Base-by-base conservation (phyloP, 2,113 vertebrate genomes). In the Beaufortia kweichowensis region DNA sequence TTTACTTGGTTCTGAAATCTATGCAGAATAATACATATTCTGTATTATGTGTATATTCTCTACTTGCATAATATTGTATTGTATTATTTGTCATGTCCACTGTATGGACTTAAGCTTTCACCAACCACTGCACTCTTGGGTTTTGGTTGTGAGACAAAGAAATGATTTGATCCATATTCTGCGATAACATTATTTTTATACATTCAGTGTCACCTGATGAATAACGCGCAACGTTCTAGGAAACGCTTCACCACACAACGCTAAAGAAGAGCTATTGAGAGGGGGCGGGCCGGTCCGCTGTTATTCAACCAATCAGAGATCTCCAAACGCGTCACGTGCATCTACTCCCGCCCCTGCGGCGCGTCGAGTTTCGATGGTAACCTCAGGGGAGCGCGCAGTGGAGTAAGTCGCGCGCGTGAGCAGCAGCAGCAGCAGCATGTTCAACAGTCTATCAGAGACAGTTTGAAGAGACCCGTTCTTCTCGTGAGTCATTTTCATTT, bases 401-500 rank as follows among this genome's bases (percentile, higher is more conserved):
- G 8, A 21, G 17, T 60, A 19, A n/a, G 3, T 41, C n/a, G 31
- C n/a, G 14, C 35, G 10, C 43, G 10, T 39, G 7, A 6, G 4
- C 21, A n/a, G n/a, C n/a, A n/a, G n/a, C n/a, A n/a, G n/a, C 24
- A 74, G 69, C 26, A 79, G 87, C 56, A 97, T 97, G 96, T 98
- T 94, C 85, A 88, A 91, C 87, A 90, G 86, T 0, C 61, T 87
- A 73, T 60, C 77, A n/a, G 76, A 84, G 86, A 83, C 90, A 90
- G 6, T 91, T 96, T 53, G 95, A 96, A 1, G 96, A 0, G 96
- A 98, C 2, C 94, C 95, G 0, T 95, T 96, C 76, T 95, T 95
- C 66, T 85, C 94, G 96, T 98, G 84, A 95, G 94, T 89, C 71
- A 12, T 28, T 11, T 35, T 21, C 6, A 62, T 5, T 21, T 12